phyloP scores from a whole-genome alignment of 2,888 invertebrate genomes.

The Apocheima hispidaria region DNA sequence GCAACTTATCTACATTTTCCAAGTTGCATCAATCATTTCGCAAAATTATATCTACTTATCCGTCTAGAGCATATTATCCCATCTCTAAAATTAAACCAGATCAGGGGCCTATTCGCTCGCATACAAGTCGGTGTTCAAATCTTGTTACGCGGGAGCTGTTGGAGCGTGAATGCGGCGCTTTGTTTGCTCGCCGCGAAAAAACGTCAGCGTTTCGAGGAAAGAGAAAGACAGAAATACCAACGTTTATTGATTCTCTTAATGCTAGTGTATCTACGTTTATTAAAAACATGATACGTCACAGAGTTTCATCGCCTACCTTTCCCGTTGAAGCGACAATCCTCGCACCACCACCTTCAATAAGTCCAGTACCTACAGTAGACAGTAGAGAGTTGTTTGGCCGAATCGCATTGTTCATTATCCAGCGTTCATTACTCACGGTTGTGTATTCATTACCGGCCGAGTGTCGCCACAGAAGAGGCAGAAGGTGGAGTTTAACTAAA shows the following conservation, averaged over 20 bases:
- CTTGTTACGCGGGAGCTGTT: constrained; percentile 20
- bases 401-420: constrained; percentile 44
- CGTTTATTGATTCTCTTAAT: neutral
- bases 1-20: neutral
- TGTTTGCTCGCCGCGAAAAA: constrained; percentile 16
- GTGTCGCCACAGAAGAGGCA: constrained; percentile 23
- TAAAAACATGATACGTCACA: no score
- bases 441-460: constrained; percentile 45
- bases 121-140: constrained; percentile 20
- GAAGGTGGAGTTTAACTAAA: constrained; percentile 3
- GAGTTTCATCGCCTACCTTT: no score
- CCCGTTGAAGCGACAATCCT: neutral
- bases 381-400: constrained; percentile 26
- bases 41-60: neutral
- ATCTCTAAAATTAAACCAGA: neutral
- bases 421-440: constrained; percentile 45
- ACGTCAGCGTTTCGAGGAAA: constrained; percentile 15
- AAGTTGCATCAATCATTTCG: no score
- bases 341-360: neutral
- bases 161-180: constrained; percentile 26
- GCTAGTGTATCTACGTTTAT: neutral
- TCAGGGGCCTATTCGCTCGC: constrained; percentile 13
- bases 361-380: neutral
- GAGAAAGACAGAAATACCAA: neutral
- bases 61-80: neutral